A percentile compares a stretch with the other conserved stretches of the same genome.
phyloP scores from a whole-genome alignment of 2,888 invertebrate genomes.

The Altica lythri region DNA sequence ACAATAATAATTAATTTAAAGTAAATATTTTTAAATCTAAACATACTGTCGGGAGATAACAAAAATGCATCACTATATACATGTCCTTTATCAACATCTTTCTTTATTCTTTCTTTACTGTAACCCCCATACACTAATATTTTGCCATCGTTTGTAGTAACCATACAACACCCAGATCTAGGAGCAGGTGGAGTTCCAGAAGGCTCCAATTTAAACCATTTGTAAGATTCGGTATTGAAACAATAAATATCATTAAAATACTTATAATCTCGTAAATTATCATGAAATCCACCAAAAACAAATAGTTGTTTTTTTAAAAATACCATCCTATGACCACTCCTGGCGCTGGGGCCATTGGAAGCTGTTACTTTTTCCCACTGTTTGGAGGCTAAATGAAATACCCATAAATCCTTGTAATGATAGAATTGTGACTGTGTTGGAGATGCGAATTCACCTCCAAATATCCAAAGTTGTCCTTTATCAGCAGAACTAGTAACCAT shows the following conservation, averaged over 20 bases:
- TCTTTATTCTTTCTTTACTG: constrained; percentile 73
- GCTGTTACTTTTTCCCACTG: constrained; percentile 82
- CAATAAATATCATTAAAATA: constrained; percentile 87
- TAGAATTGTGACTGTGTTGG: constrained; percentile 90
- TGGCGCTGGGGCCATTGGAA: constrained; percentile 77
- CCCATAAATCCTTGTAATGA: constrained; percentile 92
- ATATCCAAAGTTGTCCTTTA: constrained; percentile 77
- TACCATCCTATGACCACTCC: constrained; percentile 90
- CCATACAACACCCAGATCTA: constrained; percentile 80
- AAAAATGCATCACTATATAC: constrained; percentile 74
- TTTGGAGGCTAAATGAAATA: constrained; percentile 69
- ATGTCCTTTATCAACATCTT: constrained; percentile 74
- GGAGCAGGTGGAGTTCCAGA: constrained; percentile 73
- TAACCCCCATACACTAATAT: constrained; percentile 79
- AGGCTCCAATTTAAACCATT: constrained; percentile 75
- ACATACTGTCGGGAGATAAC: constrained; percentile 67
- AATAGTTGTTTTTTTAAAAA: constrained; percentile 76
- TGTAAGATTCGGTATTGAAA: constrained; percentile 79
- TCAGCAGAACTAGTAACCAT: constrained; percentile 75
- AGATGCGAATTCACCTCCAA: constrained; percentile 93
- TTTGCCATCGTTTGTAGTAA: constrained; percentile 66
- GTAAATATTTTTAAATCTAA: too few relatives aligned
- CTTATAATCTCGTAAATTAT: constrained; percentile 82
- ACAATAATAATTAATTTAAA: not conserved
- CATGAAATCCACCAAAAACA: constrained; percentile 91